Conservation (phyloP, 2,113 vertebrate genomes). For the Euleptes europaea region DNA sequence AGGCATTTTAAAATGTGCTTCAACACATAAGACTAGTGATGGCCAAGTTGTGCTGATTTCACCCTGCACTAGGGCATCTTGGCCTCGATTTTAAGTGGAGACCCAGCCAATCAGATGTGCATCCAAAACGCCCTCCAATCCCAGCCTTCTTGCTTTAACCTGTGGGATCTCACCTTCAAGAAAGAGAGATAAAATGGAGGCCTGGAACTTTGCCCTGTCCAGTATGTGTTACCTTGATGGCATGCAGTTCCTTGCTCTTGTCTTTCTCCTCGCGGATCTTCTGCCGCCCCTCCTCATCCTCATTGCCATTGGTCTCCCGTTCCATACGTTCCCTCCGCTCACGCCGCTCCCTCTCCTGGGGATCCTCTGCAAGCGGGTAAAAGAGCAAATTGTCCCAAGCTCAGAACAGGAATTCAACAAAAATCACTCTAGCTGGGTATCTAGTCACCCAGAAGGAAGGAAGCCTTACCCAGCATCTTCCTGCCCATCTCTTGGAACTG, state of each 20-base stretch:
- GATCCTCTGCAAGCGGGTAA: slow-evolving; percentile 85
- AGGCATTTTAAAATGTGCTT: neutral
- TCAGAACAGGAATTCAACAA: neutral
- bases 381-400: slow-evolving; percentile 15
- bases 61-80: neutral
- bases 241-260: slow-evolving; percentile 93
- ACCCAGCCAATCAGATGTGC: neutral
- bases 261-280: slow-evolving; percentile 98
- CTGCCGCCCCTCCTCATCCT: slow-evolving; percentile 91
- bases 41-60: neutral
- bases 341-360: slow-evolving; percentile 91
- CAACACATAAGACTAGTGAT: neutral
- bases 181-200: neutral
- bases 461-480: slow-evolving; percentile 90
- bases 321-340: slow-evolving; percentile 94
- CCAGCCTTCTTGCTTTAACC: no score
- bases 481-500: slow-evolving; percentile 95
- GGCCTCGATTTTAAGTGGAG: neutral
- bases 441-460: neutral
- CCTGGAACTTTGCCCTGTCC: no score
- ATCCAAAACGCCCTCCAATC: neutral
- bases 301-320: slow-evolving; percentile 92
- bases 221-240: slow-evolving; percentile 85
- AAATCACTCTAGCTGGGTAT: neutral
- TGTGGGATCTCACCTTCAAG: no score